Evolutionary conservation across 1,140 invertebrate genomes (phyloP).

Genomic region (Drosophila tropicalis): DNA sequence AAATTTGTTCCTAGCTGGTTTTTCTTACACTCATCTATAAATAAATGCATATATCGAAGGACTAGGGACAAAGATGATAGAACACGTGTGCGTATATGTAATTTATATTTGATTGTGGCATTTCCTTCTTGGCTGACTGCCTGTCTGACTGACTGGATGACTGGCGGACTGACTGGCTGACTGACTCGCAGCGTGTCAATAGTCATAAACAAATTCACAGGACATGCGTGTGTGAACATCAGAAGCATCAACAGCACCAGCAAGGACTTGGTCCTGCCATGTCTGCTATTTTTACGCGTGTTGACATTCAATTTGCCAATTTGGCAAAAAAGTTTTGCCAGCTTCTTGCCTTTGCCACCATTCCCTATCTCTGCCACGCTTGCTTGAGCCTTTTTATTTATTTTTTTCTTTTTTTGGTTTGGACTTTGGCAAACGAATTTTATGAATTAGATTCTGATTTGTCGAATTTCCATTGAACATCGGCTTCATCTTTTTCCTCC

Average conservation of each 20-base stretch:
- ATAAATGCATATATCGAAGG: constrained; percentile 21
- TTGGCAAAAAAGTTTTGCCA: constrained; percentile 62
- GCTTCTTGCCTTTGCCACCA: not conserved
- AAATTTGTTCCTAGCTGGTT: constrained; percentile 6
- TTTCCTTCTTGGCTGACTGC: constrained; percentile 32
- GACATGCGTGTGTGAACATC: constrained; percentile 49
- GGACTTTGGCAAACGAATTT: constrained; percentile 62
- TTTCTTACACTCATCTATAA: constrained; percentile 24
- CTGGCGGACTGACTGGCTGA: constrained; percentile 1
- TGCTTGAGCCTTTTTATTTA: constrained; percentile 38
- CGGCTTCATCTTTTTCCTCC: constrained; percentile 59
- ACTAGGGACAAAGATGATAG: constrained; percentile 4
- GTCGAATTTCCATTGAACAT: constrained; percentile 62
- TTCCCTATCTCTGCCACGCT: constrained; percentile 23
- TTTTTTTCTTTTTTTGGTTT: constrained; percentile 25
- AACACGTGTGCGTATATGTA: constrained; percentile 71
- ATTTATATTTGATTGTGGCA: constrained; percentile 76
- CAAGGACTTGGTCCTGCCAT: constrained; percentile 24
- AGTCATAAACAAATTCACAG: constrained; percentile 72
- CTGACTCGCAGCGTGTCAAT: constrained; percentile 45
- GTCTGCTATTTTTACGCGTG: constrained; percentile 74
- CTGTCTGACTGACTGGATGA: not conserved
- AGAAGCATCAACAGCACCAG: constrained; percentile 24
- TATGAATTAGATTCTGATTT: constrained; percentile 77
- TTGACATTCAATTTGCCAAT: constrained; percentile 80